phyloP scores from a whole-genome alignment of 1,140 invertebrate species.

The Acyrthosiphon pisum region DNA sequence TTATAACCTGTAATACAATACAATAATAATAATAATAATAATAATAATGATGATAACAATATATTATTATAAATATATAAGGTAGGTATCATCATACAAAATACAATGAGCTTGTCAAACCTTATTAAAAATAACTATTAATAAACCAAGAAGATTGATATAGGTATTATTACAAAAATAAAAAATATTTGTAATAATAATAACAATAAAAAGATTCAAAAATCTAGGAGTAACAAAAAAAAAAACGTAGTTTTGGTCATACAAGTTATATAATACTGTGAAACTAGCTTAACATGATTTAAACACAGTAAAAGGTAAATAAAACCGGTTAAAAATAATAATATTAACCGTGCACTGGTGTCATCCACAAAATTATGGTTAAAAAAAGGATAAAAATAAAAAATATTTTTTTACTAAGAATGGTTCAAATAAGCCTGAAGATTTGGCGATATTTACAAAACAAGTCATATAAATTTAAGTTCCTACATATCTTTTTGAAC shows the following conservation, averaged over 20 bases:
- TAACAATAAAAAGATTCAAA: constrained; percentile 45
- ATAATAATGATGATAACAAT: constrained; percentile 33
- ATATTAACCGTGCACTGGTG: background rate
- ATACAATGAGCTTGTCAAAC: constrained; percentile 7
- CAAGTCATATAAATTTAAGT: background rate
- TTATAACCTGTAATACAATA: constrained; percentile 49
- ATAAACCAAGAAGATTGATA: constrained; percentile 17
- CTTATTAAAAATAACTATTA: constrained; percentile 5
- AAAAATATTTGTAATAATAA: constrained; percentile 34
- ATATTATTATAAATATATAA: constrained; percentile 47
- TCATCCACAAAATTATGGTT: background rate
- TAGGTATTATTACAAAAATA: constrained; percentile 23
- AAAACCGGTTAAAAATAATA: background rate
- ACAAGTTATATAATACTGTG: constrained; percentile 41
- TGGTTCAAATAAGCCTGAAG: background rate
- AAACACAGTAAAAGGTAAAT: constrained; percentile 26
- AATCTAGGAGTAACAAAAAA: constrained; percentile 50
- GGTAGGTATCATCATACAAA: constrained; percentile 24
- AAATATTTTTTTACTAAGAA: background rate
- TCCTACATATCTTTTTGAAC: background rate
- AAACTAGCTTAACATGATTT: constrained; percentile 11
- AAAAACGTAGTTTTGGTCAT: constrained; percentile 43
- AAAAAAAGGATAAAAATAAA: background rate
- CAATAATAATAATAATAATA: constrained; percentile 47
- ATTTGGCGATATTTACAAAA: constrained; percentile 1